Evolutionary conservation across 2,113 vertebrate species (phyloP).

Genomic region (Galeopterus variegatus): DNA sequence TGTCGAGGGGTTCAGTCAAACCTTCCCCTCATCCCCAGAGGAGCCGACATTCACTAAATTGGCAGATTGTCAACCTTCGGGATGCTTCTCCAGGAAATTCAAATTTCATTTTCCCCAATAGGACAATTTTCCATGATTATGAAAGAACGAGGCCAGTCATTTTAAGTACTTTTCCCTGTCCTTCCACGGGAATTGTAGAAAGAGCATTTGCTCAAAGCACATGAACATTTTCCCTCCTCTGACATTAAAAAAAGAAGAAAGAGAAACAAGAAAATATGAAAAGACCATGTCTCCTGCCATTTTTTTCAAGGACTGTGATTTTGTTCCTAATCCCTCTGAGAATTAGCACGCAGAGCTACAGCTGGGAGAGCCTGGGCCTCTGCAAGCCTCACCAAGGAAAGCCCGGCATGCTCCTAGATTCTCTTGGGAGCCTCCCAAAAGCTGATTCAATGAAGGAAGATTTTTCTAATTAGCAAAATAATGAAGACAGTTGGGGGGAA

Average conservation of each 20-base stretch:
- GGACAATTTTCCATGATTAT: background rate
- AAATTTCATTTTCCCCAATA: background rate
- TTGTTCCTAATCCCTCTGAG: accelerated
- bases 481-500: background rate
- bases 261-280: accelerated
- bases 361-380: accelerated
- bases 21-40: accelerated
- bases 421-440: background rate
- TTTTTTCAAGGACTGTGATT: background rate
- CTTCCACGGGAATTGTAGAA: background rate
- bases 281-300: background rate
- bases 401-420: accelerated
- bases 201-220: background rate
- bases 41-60: accelerated
- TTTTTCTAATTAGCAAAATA: conserved; percentile 58
- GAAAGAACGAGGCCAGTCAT: background rate
- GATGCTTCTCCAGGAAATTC: background rate
- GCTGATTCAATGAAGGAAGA: background rate
- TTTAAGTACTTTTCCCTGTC: background rate
- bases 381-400: accelerated
- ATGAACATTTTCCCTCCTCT: background rate
- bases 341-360: accelerated
- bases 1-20: accelerated
- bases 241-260: background rate
- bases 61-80: accelerated